phyloP scores from a whole-genome alignment of 2,888 invertebrate species.

The Agapetus fuscipes region DNA sequence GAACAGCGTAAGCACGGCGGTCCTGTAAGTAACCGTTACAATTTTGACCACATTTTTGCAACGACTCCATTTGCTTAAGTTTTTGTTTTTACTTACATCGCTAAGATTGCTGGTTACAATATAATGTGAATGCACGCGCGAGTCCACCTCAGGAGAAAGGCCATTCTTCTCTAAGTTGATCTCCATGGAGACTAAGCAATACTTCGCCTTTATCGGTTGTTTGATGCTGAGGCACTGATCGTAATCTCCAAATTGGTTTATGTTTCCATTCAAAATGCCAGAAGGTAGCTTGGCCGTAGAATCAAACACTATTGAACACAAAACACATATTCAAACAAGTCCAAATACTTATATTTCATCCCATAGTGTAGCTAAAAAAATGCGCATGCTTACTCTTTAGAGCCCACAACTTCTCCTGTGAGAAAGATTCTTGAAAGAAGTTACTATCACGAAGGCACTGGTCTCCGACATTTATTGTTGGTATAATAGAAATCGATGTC shows the following conservation, averaged over 20 bases:
- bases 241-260: conserved; percentile 61
- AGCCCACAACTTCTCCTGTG: conserved; percentile 42
- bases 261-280: conserved; percentile 57
- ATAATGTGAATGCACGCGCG: conserved; percentile 43
- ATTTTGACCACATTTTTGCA: no score
- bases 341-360: no score
- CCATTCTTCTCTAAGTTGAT: conserved; percentile 27
- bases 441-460: conserved; percentile 39
- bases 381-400: conserved; percentile 48
- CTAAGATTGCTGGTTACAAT: conserved; percentile 43
- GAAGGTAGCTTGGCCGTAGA: conserved; percentile 61
- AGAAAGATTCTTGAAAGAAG: conserved; percentile 33
- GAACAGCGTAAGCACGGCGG: no score
- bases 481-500: conserved; percentile 39
- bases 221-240: conserved; percentile 53
- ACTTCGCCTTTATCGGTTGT: conserved; percentile 47
- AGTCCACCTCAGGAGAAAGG: conserved; percentile 28
- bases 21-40: no score
- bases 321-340: conserved; percentile 14
- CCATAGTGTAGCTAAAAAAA: no score
- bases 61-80: no score
- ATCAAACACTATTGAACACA: conserved; percentile 65
- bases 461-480: conserved; percentile 37
- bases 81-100: no score
- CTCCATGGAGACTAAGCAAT: conserved; percentile 53